These are phyloP conservation scores for Scleropages formosus DNA, from an alignment of 2,797 vertebrate genomes.

Conservation along the genomic window DNA sequence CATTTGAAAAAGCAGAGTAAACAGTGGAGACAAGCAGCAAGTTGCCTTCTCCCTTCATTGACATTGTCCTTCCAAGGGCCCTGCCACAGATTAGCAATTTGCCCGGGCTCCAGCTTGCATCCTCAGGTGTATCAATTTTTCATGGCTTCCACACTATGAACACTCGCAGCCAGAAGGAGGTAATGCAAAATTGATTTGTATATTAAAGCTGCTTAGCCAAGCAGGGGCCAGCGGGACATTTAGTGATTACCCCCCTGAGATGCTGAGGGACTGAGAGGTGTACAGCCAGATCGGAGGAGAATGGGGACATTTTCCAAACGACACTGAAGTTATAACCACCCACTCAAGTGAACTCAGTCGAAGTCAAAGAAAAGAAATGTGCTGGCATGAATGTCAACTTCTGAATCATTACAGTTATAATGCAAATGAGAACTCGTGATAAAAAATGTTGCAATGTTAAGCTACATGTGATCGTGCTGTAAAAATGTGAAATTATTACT, in stretches of 20 bases:
- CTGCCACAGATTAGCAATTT: constrained; percentile 70
- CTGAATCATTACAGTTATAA: neutral
- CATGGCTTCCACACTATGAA: constrained; percentile 75
- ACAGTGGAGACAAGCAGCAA: constrained; percentile 55
- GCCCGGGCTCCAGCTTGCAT: constrained; percentile 75
- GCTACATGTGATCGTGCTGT: neutral
- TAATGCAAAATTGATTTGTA: constrained; percentile 91
- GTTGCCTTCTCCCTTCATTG: constrained; percentile 55
- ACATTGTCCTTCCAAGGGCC: constrained; percentile 63
- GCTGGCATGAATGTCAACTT: neutral
- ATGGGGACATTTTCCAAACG: neutral
- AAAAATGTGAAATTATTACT: neutral
- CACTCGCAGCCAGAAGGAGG: constrained; percentile 78
- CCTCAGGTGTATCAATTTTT: constrained; percentile 84
- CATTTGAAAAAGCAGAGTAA: constrained; percentile 55
- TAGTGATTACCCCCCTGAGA: constrained; percentile 69
- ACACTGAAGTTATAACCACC: neutral
- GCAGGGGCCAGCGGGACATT: constrained; percentile 73
- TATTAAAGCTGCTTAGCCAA: constrained; percentile 86
- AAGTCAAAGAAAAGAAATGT: neutral
- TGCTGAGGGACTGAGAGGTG: constrained; percentile 23
- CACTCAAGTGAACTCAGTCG: neutral
- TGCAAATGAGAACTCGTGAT: neutral
- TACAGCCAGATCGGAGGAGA: neutral
- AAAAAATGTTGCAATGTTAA: no score